These are phyloP conservation scores for Connochaetes taurinus DNA, from an alignment of 2,113 vertebrate genomes.

Conservation along the genomic window DNA sequence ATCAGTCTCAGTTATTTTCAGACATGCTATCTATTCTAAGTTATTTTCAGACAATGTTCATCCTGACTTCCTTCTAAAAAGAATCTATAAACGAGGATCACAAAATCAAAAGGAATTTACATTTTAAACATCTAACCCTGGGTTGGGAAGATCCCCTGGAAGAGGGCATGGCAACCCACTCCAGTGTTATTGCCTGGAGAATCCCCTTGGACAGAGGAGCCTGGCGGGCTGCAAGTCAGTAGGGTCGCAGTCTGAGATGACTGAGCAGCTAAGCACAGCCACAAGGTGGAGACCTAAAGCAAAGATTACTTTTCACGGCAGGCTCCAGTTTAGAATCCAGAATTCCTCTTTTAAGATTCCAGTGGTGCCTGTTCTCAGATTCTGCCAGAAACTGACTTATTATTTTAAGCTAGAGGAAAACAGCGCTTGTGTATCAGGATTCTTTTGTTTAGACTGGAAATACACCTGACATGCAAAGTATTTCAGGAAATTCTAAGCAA, in stretches of 20 bases:
- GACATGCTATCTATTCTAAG: background rate
- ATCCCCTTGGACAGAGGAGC: background rate
- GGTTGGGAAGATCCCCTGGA: background rate
- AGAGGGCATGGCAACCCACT: background rate
- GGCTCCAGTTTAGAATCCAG: background rate
- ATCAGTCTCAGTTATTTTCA: background rate
- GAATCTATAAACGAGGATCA: background rate
- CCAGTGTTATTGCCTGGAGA: background rate
- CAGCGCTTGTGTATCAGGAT: background rate
- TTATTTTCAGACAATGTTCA: background rate
- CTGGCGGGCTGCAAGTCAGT: background rate
- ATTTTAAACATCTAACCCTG: background rate
- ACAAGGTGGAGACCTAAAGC: conserved; percentile 76
- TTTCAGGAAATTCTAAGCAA: background rate
- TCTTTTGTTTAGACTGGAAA: background rate
- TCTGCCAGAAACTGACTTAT: background rate
- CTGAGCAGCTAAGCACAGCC: conserved; percentile 42
- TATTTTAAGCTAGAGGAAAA: background rate
- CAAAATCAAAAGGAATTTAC: background rate
- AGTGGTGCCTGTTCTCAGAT: background rate
- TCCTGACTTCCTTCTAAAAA: background rate
- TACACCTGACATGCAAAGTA: accelerated
- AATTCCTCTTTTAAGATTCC: background rate
- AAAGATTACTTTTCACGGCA: background rate
- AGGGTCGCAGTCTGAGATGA: background rate